Conservation (phyloP, 2,888 invertebrate genomes). For the Sarcophaga caerulescens region DNA sequence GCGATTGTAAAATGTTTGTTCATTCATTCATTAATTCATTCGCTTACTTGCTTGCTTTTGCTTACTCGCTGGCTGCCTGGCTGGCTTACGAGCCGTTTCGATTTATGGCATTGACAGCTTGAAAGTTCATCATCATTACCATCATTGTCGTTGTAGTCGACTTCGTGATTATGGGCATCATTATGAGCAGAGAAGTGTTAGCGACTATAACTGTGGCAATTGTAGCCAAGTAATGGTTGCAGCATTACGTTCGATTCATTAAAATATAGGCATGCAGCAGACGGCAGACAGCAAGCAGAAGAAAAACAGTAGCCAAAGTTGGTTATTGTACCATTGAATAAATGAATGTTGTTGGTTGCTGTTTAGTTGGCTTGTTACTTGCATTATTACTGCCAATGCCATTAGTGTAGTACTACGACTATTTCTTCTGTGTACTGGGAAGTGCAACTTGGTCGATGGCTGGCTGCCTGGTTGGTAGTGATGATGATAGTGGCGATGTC, state of each 20-base stretch:
- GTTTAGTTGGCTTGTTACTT: conserved; percentile 30
- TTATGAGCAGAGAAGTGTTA: conserved; percentile 10
- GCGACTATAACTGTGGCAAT: not conserved
- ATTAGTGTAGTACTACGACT: not conserved
- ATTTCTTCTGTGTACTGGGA: conserved; percentile 18
- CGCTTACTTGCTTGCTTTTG: conserved; percentile 4
- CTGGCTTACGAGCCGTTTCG: conserved; percentile 34
- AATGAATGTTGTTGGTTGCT: conserved; percentile 50
- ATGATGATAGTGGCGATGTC: not conserved
- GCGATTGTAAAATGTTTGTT: conserved; percentile 12
- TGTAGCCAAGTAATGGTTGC: conserved; percentile 36
- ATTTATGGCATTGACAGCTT: conserved; percentile 62
- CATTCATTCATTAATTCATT: conserved; percentile 37
- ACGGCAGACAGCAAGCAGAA: conserved; percentile 40
- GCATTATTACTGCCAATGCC: conserved; percentile 11
- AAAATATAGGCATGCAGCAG: conserved; percentile 29
- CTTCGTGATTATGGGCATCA: conserved; percentile 32
- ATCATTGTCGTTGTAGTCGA: conserved; percentile 5
- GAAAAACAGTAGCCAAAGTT: conserved; percentile 65
- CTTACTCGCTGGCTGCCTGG: not conserved
- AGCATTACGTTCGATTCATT: conserved; percentile 54
- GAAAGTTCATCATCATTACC: conserved; percentile 48
- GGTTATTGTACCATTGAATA: conserved; percentile 65
- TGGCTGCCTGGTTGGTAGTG: conserved; percentile 10
- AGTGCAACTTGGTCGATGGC: conserved; percentile 25